These are phyloP conservation scores for Luidia sarsii DNA, from an alignment of 53 echinoderm and acorn worm genomes.

Conservation along the genomic window DNA sequence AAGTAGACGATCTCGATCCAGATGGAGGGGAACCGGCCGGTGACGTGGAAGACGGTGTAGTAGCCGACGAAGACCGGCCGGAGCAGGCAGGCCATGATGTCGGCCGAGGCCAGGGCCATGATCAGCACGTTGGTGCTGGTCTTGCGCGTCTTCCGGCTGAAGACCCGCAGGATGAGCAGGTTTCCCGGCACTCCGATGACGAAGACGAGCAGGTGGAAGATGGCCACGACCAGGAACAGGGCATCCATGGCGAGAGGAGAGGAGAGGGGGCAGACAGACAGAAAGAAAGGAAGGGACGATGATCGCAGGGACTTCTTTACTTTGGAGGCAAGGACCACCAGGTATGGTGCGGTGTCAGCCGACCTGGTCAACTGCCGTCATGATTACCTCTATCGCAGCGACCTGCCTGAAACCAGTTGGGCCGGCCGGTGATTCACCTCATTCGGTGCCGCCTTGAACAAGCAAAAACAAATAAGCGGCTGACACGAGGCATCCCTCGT, in stretches of 20 bases:
- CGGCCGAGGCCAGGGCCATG: conserved; percentile 45
- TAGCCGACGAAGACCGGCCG: conserved; percentile 22
- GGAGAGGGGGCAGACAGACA: no score
- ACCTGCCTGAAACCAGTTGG: no score
- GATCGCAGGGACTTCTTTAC: not conserved
- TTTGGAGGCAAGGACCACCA: no score
- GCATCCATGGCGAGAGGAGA: conserved; percentile 2
- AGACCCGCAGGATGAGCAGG: conserved; percentile 61
- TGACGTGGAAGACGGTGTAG: not conserved
- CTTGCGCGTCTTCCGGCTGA: conserved; percentile 52
- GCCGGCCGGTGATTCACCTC: no score
- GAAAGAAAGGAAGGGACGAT: no score
- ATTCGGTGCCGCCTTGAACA: no score
- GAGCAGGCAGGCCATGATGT: conserved; percentile 45
- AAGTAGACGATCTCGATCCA: conserved; percentile 20
- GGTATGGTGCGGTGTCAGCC: no score
- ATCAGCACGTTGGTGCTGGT: conserved; percentile 71
- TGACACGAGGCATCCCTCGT: no score
- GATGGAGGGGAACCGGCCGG: not conserved
- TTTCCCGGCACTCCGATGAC: conserved; percentile 70
- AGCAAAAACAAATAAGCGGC: no score
- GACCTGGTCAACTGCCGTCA: no score
- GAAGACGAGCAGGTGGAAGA: conserved; percentile 42
- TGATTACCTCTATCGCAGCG: no score
- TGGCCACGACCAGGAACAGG: not conserved